Base-by-base conservation (phyloP, 2,888 invertebrate species). In the Galerucella pusilla region DNA sequence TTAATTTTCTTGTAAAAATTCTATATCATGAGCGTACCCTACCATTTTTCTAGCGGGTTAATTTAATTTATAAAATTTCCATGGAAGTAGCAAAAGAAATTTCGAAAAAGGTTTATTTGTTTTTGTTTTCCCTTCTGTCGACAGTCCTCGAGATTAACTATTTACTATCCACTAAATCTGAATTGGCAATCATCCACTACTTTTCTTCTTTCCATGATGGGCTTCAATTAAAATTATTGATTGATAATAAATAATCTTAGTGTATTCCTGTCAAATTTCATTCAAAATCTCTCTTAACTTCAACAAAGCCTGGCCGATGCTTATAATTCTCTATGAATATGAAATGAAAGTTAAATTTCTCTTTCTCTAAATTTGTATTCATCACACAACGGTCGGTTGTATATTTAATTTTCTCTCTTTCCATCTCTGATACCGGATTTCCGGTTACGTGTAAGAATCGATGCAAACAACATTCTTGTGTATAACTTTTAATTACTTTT, bases 311-410 rank as follows among this genome's bases (percentile, higher is more conserved):
- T 77, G 80, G 79, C 71, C 81, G 82, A 80, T 82, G 82, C 81
- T 82, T 79, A 80, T 81, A 78, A 80, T 82, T 81, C 82, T 80
- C 82, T 81, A 83, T 83, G 83, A 83, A 83, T 83, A 81, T 81
- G 81, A 82, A 83, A 83, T 81, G 83, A 82, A 82, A 82, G 83
- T 82, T 82, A 80, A 82, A 82, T 83, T 83, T 72, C 67, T 66
- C 66, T 70, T 80, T 79, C 74, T 66, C 73, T 78, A 79, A 83
- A 83, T 83, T 83, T 83, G 81, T 83, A 83, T 83, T 83, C 83
- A 82, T 83, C 82, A 82, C 80, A 81, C 78, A 78, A 78, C 76
- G 77, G 78, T 77, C 80, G 80, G 79, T 77, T 81, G 81, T 81
- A 79, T 83, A 82, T 83, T 83, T 82, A 82, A 83, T 81, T 83